Percentiles rank a stretch among this genome's conserved stretches.
Evolutionary conservation across 2,113 vertebrate genomes (phyloP).

Genomic region (Microtus ochrogaster): DNA sequence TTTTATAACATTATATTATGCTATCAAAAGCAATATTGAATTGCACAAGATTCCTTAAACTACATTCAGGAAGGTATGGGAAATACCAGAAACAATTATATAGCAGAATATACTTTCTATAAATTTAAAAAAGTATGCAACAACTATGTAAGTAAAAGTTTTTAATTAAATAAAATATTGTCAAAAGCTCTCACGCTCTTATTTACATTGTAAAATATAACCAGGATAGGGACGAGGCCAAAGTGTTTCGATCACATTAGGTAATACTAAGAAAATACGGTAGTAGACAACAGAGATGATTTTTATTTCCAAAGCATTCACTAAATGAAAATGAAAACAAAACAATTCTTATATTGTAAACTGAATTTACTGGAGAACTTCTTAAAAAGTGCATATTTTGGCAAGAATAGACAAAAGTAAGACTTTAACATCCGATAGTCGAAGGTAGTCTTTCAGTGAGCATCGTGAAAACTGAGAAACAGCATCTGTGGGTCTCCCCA

Average conservation of each 20-base stretch:
- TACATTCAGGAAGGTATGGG: neutral
- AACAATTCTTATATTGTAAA: neutral
- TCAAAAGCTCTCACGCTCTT: neutral
- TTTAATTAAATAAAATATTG: constrained; percentile 8
- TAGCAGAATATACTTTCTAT: neutral
- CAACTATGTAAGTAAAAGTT: neutral
- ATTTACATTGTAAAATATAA: neutral
- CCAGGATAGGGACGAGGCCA: neutral
- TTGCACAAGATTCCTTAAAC: constrained; percentile 36
- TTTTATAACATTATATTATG: constrained; percentile 40
- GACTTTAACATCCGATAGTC: neutral
- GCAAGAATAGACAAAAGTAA: neutral
- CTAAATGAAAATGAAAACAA: neutral
- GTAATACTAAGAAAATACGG: accelerated
- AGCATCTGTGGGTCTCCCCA: neutral
- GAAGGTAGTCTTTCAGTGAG: neutral
- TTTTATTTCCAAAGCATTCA: constrained; percentile 16
- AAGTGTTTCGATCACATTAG: neutral
- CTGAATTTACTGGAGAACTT: neutral
- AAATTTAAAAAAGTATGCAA: constrained; percentile 26
- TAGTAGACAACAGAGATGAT: neutral
- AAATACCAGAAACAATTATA: constrained; percentile 41
- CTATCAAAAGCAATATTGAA: constrained; percentile 59
- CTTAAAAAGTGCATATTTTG: neutral
- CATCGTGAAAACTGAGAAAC: neutral